phyloP scores from a whole-genome alignment of 2,888 invertebrate genomes.

The Caenorhabditis plicata region DNA sequence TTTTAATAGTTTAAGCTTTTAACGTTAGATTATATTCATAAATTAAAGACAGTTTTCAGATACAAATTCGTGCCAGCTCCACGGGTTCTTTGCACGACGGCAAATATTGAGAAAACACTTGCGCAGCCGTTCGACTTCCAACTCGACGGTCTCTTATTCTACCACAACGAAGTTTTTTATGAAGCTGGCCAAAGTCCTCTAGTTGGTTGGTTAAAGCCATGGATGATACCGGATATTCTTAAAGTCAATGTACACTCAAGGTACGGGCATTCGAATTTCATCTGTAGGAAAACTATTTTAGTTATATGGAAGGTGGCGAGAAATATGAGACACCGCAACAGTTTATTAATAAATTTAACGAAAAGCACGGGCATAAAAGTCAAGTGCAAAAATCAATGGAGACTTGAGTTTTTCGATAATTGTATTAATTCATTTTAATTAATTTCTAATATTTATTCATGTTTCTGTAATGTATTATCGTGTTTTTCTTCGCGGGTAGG shows the following conservation, averaged over 20 bases:
- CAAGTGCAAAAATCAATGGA: constrained; percentile 27
- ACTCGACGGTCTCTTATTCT: constrained; percentile 87
- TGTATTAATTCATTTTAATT: too few species aligned
- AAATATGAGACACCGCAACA: constrained; percentile 20
- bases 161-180: constrained; percentile 79
- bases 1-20: too few species aligned
- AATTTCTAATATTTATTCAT: too few species aligned
- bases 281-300: neutral
- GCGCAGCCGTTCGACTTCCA: constrained; percentile 58
- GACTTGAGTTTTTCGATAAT: neutral
- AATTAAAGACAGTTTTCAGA: too few species aligned
- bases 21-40: too few species aligned
- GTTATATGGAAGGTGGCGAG: neutral
- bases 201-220: constrained; percentile 82
- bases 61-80: too few species aligned
- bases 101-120: too few species aligned
- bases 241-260: constrained; percentile 31
- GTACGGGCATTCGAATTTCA: constrained; percentile 11
- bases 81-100: too few species aligned
- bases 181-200: constrained; percentile 80
- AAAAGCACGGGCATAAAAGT: constrained; percentile 39
- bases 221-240: constrained; percentile 63
- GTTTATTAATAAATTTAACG: constrained; percentile 55
- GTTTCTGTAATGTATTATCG: too few species aligned
- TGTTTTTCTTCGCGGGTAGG: too few species aligned